phyloP scores from a whole-genome alignment of 2,888 invertebrate species.

The Pterostichus madidus region DNA sequence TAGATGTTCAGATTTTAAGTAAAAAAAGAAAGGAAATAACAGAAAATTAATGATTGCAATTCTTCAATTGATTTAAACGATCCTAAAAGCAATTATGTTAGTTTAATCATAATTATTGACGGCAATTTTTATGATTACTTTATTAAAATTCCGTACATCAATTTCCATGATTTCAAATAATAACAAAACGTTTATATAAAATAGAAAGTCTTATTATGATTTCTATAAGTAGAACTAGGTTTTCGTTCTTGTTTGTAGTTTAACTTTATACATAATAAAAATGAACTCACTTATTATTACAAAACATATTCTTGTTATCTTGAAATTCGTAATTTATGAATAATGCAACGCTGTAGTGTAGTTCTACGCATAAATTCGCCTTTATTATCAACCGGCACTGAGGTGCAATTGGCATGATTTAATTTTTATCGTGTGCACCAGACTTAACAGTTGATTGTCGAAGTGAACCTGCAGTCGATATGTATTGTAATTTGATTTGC shows the following conservation, averaged over 20 bases:
- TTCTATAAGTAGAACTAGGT: neutral
- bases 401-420: neutral
- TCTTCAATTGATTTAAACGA: too few species aligned
- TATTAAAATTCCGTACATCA: slow-evolving; percentile 19
- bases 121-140: neutral
- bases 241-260: neutral
- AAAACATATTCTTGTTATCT: slow-evolving; percentile 5
- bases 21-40: too few species aligned
- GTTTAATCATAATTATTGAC: neutral
- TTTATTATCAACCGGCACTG: slow-evolving; percentile 8
- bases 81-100: neutral
- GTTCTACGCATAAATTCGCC: neutral
- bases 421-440: neutral
- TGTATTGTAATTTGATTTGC: slow-evolving; percentile 11
- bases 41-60: neutral
- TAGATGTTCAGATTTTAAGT: too few species aligned
- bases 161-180: slow-evolving; percentile 11
- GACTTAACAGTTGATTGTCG: neutral
- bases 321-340: slow-evolving; percentile 1
- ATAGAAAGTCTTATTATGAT: slow-evolving; percentile 31
- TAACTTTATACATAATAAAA: too few species aligned
- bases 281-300: neutral
- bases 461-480: neutral
- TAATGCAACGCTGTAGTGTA: neutral
- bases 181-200: slow-evolving; percentile 8